A percentile compares a stretch with the other conserved stretches of the same genome.
phyloP scores from a whole-genome alignment of 2,888 invertebrate genomes.

The Chrysolina americana region DNA sequence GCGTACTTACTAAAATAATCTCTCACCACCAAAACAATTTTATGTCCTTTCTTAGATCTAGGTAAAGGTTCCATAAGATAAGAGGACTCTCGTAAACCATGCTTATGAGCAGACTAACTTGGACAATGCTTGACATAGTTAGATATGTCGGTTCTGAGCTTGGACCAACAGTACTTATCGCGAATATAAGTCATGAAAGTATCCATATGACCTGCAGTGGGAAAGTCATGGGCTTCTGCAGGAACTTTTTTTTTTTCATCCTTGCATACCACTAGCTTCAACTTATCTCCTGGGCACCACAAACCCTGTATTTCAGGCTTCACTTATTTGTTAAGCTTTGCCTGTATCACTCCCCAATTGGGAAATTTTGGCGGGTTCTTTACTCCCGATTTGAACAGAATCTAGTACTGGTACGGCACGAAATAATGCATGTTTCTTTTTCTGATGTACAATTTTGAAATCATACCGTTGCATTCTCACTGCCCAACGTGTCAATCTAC shows the following conservation, averaged over 20 bases:
- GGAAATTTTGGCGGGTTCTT: conserved; percentile 6
- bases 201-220: conserved; percentile 22
- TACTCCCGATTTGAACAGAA: neutral
- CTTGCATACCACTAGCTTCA: conserved; percentile 20
- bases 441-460: conserved; percentile 37
- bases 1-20: conserved; percentile 40
- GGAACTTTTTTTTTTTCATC: neutral
- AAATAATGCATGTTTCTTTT: conserved; percentile 37
- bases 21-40: conserved; percentile 28
- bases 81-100: too few species aligned
- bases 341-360: conserved; percentile 7
- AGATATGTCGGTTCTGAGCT: conserved; percentile 29
- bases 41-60: conserved; percentile 28
- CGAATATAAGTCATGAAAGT: conserved; percentile 27
- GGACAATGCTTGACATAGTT: too few species aligned
- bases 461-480: conserved; percentile 39
- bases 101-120: too few species aligned
- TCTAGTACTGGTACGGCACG: conserved; percentile 13
- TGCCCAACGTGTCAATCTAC: conserved; percentile 41
- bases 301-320: neutral
- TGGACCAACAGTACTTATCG: conserved; percentile 35
- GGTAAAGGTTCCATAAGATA: too few species aligned
- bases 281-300: neutral
- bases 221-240: conserved; percentile 19
- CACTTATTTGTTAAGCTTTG: conserved; percentile 6